Evolutionary conservation across 2,888 invertebrate genomes (phyloP).

Genomic region (Hoplodrina blanda): DNA sequence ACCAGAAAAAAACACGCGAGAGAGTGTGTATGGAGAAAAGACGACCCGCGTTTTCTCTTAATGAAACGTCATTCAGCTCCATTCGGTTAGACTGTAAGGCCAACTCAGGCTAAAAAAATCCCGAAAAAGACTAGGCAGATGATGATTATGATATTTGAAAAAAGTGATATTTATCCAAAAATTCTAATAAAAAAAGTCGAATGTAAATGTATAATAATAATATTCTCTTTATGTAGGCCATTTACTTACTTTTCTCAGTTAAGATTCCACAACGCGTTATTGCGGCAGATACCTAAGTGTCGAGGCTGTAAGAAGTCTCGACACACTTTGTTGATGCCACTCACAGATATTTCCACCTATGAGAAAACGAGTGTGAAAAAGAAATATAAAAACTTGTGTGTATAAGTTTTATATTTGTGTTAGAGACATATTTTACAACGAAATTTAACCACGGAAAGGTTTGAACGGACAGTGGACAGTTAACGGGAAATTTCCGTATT

Average conservation of each 20-base stretch:
- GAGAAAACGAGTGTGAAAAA: constrained; percentile 8
- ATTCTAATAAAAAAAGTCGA: not conserved
- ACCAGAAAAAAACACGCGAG: too few species aligned
- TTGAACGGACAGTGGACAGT: too few species aligned
- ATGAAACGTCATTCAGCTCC: too few species aligned
- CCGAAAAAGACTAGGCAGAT: too few species aligned
- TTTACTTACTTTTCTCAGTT: constrained; percentile 15
- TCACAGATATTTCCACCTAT: constrained; percentile 18
- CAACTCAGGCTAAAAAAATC: too few species aligned
- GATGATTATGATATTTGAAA: too few species aligned
- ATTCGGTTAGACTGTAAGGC: too few species aligned
- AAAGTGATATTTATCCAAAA: too few species aligned
- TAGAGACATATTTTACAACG: not conserved
- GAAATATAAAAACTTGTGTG: not conserved
- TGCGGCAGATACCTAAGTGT: constrained; percentile 6
- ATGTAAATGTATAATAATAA: not conserved
- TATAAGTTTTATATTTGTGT: not conserved
- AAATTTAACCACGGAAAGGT: not conserved
- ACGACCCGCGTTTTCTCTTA: too few species aligned
- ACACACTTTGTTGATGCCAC: constrained; percentile 26
- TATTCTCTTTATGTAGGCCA: not conserved
- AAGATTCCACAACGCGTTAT: constrained; percentile 16
- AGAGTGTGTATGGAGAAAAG: too few species aligned
- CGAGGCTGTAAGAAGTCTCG: constrained; percentile 5
- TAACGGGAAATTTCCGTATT: too few species aligned